Evolutionary conservation across 2,888 invertebrate species (phyloP).

Genomic region (Macaria notata): DNA sequence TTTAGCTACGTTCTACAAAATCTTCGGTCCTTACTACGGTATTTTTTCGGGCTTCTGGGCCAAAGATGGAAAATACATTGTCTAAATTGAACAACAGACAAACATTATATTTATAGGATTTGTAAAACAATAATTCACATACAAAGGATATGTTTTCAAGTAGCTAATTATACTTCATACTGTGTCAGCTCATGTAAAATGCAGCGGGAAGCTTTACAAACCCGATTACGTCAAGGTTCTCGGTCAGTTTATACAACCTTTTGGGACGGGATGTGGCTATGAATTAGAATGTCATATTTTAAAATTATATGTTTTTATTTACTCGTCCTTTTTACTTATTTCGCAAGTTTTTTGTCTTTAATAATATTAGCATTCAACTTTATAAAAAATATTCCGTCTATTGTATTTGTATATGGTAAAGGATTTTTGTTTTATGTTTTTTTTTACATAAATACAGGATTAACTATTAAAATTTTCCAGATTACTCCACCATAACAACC

Average conservation of each 20-base stretch:
- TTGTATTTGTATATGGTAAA: background rate
- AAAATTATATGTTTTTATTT: no score
- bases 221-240: constrained; percentile 21
- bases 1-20: no score
- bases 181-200: constrained; percentile 28
- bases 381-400: background rate
- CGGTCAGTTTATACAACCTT: constrained; percentile 11
- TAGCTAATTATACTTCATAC: constrained; percentile 27
- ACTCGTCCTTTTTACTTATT: background rate
- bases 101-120: background rate
- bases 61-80: no score
- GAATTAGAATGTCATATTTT: no score
- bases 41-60: no score
- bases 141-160: constrained; percentile 1
- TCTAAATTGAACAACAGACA: constrained; percentile 21
- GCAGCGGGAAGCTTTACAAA: constrained; percentile 24
- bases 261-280: background rate
- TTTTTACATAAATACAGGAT: background rate
- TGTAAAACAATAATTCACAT: background rate
- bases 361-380: background rate
- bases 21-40: no score
- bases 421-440: background rate
- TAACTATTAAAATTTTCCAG: no score
- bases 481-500: no score
- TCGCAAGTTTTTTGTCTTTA: background rate